These are phyloP conservation scores for Platycheirus albimanus DNA, from an alignment of 2,888 invertebrate genomes.

Conservation along the genomic window DNA sequence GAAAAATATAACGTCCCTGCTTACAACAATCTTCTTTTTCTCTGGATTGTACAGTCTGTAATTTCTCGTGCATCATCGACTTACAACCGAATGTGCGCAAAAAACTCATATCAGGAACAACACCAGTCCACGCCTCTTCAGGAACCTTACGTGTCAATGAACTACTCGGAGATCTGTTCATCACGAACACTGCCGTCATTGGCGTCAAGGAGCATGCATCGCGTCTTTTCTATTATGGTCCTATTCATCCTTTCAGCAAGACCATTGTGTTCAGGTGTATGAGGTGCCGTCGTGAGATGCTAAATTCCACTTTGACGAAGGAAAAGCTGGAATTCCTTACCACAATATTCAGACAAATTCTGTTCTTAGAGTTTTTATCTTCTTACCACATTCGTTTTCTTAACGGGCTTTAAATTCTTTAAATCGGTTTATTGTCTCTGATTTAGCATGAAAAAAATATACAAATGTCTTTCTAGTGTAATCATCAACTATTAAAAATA, in stretches of 20 bases:
- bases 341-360: slow-evolving; percentile 34
- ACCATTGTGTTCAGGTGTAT: slow-evolving; percentile 44
- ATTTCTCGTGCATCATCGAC: slow-evolving; percentile 58
- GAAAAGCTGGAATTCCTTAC: background rate
- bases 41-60: background rate
- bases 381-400: slow-evolving; percentile 47
- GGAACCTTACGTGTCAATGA: slow-evolving; percentile 75
- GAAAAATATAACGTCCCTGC: slow-evolving; percentile 7
- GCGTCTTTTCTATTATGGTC: slow-evolving; percentile 61
- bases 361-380: slow-evolving; percentile 31
- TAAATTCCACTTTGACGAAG: slow-evolving; percentile 1
- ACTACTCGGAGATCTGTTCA: slow-evolving; percentile 18
- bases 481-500: slow-evolving; percentile 28
- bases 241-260: slow-evolving; percentile 49
- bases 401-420: slow-evolving; percentile 35
- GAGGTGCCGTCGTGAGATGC: slow-evolving; percentile 24
- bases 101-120: slow-evolving; percentile 77
- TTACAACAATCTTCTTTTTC: background rate
- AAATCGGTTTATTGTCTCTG: slow-evolving; percentile 12
- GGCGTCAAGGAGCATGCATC: slow-evolving; percentile 61
- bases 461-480: slow-evolving; percentile 1
- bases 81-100: slow-evolving; percentile 80
- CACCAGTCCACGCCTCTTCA: slow-evolving; percentile 78
- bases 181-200: slow-evolving; percentile 66
- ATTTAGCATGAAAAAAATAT: slow-evolving; percentile 1